Evolutionary conservation across 1,140 invertebrate genomes (phyloP).

Genomic region (Cephus cinctus): DNA sequence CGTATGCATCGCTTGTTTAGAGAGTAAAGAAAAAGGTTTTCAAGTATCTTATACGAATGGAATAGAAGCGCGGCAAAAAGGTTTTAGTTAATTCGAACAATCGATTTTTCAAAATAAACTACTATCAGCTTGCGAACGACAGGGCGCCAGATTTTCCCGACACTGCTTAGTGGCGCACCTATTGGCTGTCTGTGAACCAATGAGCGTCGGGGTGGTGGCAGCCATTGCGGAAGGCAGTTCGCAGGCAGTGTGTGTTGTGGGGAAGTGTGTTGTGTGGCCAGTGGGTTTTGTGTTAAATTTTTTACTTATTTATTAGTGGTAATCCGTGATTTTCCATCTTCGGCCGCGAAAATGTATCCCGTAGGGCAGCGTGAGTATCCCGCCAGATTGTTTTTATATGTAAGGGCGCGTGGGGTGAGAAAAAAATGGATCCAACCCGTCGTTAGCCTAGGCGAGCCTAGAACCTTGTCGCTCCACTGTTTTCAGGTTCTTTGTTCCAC

Average conservation of each 20-base stretch:
- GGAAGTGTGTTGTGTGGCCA: conserved; percentile 48
- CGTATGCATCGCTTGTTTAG: too few relatives aligned
- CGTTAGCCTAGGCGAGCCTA: conserved; percentile 32
- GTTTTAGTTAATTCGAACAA: too few relatives aligned
- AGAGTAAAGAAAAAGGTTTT: too few relatives aligned
- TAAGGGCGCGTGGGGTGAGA: background rate
- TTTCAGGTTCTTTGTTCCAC: conserved; percentile 23
- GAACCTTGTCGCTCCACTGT: conserved; percentile 8
- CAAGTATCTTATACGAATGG: too few relatives aligned
- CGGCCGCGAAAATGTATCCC: conserved; percentile 52
- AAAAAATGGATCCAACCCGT: conserved; percentile 6
- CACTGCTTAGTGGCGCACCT: too few relatives aligned
- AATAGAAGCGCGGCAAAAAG: too few relatives aligned
- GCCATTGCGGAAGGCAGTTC: conserved; percentile 38
- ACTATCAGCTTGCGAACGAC: too few relatives aligned
- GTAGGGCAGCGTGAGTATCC: conserved; percentile 56
- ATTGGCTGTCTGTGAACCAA: conserved; percentile 29
- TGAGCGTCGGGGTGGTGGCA: conserved; percentile 21
- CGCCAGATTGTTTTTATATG: background rate
- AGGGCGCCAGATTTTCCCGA: too few relatives aligned
- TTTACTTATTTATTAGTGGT: conserved; percentile 50
- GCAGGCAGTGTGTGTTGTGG: conserved; percentile 39
- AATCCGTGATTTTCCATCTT: conserved; percentile 36
- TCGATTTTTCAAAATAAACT: too few relatives aligned
- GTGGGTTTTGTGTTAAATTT: conserved; percentile 51